Percentiles rank a stretch among this genome's conserved stretches.
These are phyloP conservation scores for Drosophila mayri DNA, from an alignment of 1,140 invertebrate genomes.

Conservation along the genomic window DNA sequence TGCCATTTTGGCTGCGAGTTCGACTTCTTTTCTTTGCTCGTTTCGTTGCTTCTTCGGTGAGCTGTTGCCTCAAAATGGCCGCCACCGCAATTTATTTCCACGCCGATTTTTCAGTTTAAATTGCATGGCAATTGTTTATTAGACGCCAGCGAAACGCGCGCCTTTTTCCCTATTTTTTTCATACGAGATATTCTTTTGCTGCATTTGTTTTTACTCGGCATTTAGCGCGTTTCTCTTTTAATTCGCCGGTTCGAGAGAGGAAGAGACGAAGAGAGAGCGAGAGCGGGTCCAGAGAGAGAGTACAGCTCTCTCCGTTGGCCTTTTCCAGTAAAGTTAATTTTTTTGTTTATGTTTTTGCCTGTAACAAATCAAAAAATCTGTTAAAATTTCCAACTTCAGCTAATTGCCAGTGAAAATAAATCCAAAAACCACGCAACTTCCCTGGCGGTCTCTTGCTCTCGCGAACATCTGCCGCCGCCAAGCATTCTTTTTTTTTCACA, in stretches of 20 bases:
- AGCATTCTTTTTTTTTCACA: slow-evolving; percentile 30
- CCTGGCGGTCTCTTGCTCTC: slow-evolving; percentile 5
- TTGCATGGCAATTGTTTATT: slow-evolving; percentile 1
- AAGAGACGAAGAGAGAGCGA: not conserved
- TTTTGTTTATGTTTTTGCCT: slow-evolving; percentile 27
- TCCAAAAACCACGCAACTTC: slow-evolving; percentile 8
- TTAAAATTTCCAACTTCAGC: not conserved
- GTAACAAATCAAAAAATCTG: not conserved
- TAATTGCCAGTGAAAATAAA: not conserved
- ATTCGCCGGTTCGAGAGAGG: slow-evolving; percentile 51
- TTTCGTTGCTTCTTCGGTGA: slow-evolving; percentile 28
- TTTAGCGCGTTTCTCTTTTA: slow-evolving; percentile 62
- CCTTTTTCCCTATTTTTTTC: slow-evolving; percentile 45
- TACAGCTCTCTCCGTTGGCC: not conserved
- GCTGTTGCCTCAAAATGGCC: slow-evolving; percentile 34
- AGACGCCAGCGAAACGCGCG: slow-evolving; percentile 54
- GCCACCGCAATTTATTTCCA: slow-evolving; percentile 14
- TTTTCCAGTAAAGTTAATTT: slow-evolving; percentile 11
- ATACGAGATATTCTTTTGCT: slow-evolving; percentile 55
- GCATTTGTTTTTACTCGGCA: slow-evolving; percentile 77
- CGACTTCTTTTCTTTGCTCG: slow-evolving; percentile 34
- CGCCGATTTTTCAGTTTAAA: slow-evolving; percentile 14
- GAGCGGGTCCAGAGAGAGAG: slow-evolving; percentile 8
- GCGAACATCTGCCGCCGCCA: slow-evolving; percentile 41
- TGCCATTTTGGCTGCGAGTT: slow-evolving; percentile 62